Base-by-base conservation (phyloP, 2,113 vertebrate genomes). In the Crotalus horridus region DNA sequence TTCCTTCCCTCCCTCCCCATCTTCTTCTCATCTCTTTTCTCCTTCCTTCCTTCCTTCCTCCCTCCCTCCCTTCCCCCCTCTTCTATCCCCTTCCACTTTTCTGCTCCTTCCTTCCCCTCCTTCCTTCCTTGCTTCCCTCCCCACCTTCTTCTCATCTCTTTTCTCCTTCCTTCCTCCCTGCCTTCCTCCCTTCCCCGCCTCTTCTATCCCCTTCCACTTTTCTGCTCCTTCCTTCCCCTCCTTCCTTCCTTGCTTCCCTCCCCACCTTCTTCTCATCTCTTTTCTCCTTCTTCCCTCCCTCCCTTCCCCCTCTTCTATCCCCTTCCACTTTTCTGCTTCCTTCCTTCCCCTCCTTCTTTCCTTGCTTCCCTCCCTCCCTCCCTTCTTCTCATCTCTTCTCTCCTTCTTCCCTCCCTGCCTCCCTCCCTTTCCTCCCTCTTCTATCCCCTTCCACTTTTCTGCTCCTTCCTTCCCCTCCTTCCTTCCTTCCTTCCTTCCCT, bases 11-110 rank as follows among this genome's bases (percentile, higher is more conserved):
- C 12, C 29, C 11, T 17, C 21, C 29, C 2, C 1, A 1, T 1
- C n/a, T 15, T 33, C 10, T 29, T 29, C 24, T 24, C 29, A 3
- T n/a, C 29, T n/a, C 9, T 13, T 29, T 11, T n/a, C 26, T 29
- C 7, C 6, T 46, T 29, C 10, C 3, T 12, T 1, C 11, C 29
- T 1, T 0, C 43, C 43, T 43, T 0, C 43, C 43, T 43, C 0
- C 43, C 43, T 43, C 3, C 43, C 43, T 0, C 43, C 43, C 0
- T 46, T 4, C 43, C 43, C 0, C 43, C 43, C 43, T 4, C 43
- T 4, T 46, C 43, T 46, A 46, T 3, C 43, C 3, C 43, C 43
- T 46, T 46, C 43, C 43, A 46, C 43, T 46, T 46, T 46, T 46
- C 43, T 46, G 43, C 43, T n/a, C 64, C 26, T n/a, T 3, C 29